Evolutionary conservation across 2,888 invertebrate genomes (phyloP), one percentile per base, ranked within the genome.

Genomic region (Harpalus rubripes): DNA sequence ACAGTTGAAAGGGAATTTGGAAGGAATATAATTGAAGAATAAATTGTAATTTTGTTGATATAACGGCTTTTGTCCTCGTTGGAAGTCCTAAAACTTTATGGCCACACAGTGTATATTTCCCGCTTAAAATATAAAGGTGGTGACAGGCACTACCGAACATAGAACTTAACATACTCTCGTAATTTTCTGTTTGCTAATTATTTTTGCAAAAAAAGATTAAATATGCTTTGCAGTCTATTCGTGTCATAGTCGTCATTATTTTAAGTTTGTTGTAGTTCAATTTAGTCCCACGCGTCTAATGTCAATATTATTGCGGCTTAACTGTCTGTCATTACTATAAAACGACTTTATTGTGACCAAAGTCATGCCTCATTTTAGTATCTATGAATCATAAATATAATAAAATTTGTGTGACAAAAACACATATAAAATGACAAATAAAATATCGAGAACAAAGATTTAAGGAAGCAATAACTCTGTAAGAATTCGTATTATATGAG

Each of bases 331-430:
- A 72, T 72, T 32, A 72, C 72, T 44, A 72, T 72, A 72, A 72
- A 72, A 72, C 72, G 39, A 16, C n/a, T 76, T 76, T 76, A 76
- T 76, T 76, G 76, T 76, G 56, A 76, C 76, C 44, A 72, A 72
- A 44, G 76, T 22, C 76, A 76, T 44, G 15, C 18, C 18, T 56
- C 22, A 18, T 76, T 76, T 76, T 76, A 76, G 41, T 76, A 18
- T 76, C 76, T 76, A 76, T 76, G 76, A 76, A 76, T 76, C 76
- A 76, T 22, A 76, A 76, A 44, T 76, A 52, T 18, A 44, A 76
- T 52, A 52, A 76, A 76, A 76, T 76, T 41, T 76, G 52, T 52
- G 22, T 16, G 76, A 52, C 44, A 52, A 76, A 76, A 72, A 72
- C 72, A 72, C 39, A 72, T 32, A 44, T 72, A 72, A 72, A 76